A percentile compares a stretch with the other conserved stretches of the same genome.
Evolutionary conservation across 2,113 vertebrate genomes (phyloP).

Genomic region (Mus pahari): DNA sequence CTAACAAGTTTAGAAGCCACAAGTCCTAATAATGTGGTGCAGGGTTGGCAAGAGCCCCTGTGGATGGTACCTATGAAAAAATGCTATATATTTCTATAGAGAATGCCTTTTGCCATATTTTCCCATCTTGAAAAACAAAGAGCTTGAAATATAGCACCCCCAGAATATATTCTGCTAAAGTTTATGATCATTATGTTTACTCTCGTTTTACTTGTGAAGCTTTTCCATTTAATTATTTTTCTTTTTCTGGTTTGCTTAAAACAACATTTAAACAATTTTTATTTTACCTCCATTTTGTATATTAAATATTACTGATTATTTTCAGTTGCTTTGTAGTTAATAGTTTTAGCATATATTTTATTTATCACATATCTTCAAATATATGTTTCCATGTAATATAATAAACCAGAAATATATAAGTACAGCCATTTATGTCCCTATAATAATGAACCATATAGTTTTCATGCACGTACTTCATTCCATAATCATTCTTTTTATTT

Average conservation of each 20-base stretch:
- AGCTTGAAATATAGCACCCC: neutral
- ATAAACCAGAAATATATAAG: neutral
- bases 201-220: neutral
- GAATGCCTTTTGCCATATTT: neutral
- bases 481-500: neutral
- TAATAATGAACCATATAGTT: neutral
- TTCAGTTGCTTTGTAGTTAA: neutral
- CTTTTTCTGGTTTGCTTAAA: neutral
- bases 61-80: neutral
- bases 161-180: neutral
- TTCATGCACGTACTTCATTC: neutral
- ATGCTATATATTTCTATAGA: neutral
- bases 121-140: neutral
- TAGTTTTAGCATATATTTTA: neutral
- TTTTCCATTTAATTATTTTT: neutral
- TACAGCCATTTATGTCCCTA: neutral
- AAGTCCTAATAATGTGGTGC: neutral
- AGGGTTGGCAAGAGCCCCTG: neutral
- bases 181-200: neutral
- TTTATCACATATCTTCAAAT: neutral
- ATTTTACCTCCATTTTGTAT: neutral
- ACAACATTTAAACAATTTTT: neutral
- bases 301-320: neutral
- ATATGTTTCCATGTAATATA: neutral
- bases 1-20: neutral